Evolutionary conservation across 2,888 invertebrate species (phyloP).

Genomic region (Beris chalybata): DNA sequence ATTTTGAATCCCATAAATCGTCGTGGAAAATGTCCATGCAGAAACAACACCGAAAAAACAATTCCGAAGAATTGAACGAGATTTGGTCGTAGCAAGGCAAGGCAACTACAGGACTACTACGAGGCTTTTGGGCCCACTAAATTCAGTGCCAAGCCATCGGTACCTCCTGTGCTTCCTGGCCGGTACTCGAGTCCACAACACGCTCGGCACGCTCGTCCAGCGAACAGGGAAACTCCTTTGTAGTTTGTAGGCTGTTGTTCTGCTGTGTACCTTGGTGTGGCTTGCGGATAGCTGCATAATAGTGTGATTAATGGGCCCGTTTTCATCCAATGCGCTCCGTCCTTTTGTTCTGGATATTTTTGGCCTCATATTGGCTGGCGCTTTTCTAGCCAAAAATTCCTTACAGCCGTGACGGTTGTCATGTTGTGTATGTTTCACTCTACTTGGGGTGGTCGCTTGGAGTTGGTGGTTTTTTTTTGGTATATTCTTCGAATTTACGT

Average conservation of each 20-base stretch:
- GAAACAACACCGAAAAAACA: constrained; percentile 11
- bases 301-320: constrained; percentile 28
- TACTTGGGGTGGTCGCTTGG: constrained; percentile 1
- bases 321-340: constrained; percentile 5
- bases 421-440: neutral
- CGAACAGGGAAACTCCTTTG: constrained; percentile 20
- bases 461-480: neutral
- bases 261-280: constrained; percentile 25
- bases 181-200: too few relatives aligned
- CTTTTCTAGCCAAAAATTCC: too few relatives aligned
- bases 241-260: constrained; percentile 16
- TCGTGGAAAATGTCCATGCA: constrained; percentile 18
- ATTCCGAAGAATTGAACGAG: constrained; percentile 25
- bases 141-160: too few relatives aligned
- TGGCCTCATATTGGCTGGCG: too few relatives aligned
- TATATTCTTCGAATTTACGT: constrained; percentile 1
- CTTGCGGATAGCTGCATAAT: constrained; percentile 33
- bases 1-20: constrained; percentile 31
- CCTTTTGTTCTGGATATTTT: neutral
- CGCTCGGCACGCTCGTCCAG: too few relatives aligned
- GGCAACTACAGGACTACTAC: neutral
- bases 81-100: constrained; percentile 7
- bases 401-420: too few relatives aligned
- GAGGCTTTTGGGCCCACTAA: neutral
- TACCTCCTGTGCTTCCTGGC: too few relatives aligned